phyloP scores from a whole-genome alignment of 2,797 vertebrate genomes.

The Micromesistius poutassou region DNA sequence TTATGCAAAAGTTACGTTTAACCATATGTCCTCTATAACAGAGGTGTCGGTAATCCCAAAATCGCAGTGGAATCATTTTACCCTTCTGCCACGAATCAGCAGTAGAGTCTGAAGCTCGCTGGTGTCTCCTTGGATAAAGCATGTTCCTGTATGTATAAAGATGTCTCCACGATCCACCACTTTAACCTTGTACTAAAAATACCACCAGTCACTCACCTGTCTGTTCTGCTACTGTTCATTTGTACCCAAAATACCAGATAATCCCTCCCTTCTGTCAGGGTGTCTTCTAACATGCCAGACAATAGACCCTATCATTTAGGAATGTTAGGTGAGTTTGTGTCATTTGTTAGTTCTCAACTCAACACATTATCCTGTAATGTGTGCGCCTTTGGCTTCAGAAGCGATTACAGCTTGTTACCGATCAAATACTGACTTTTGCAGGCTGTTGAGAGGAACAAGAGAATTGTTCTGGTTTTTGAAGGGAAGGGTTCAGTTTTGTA shows the following conservation, averaged over 20 bases:
- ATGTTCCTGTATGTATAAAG: slow-evolving; percentile 52
- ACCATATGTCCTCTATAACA: slow-evolving; percentile 59
- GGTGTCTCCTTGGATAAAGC: slow-evolving; percentile 58
- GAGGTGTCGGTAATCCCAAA: slow-evolving; percentile 44
- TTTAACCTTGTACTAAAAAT: slow-evolving; percentile 41
- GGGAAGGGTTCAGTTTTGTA: neutral
- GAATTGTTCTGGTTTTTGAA: slow-evolving; percentile 54
- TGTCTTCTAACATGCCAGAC: neutral
- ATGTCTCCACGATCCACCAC: slow-evolving; percentile 53
- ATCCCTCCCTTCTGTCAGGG: neutral
- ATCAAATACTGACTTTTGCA: slow-evolving; percentile 50
- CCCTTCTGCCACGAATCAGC: slow-evolving; percentile 65
- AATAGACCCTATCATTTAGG: neutral
- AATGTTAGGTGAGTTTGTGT: neutral
- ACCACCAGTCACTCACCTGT: neutral
- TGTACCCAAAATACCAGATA: neutral
- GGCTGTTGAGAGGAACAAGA: slow-evolving; percentile 51
- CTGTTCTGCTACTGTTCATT: neutral
- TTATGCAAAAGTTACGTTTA: slow-evolving; percentile 45
- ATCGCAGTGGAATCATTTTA: slow-evolving; percentile 49
- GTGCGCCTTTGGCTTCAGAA: slow-evolving; percentile 41
- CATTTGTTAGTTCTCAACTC: neutral
- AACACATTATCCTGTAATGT: neutral
- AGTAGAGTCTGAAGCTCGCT: slow-evolving; percentile 61
- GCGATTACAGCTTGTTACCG: slow-evolving; percentile 52